Conservation (phyloP, 2,797 vertebrate species). For the Sphenodon punctatus region DNA sequence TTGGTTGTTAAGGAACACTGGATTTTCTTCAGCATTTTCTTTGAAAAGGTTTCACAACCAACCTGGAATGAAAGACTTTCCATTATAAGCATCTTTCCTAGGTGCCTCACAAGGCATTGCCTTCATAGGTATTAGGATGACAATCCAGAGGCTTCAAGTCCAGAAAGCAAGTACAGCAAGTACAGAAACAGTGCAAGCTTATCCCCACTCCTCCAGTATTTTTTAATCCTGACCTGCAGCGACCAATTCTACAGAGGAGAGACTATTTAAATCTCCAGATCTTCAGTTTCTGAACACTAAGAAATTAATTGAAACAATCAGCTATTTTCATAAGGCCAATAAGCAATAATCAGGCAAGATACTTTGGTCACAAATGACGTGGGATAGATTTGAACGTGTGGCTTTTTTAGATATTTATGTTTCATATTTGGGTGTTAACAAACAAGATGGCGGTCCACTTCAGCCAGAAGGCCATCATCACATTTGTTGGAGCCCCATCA, state of each 20-base stretch:
- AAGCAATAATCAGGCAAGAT: neutral
- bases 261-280: neutral
- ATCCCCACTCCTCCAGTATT: neutral
- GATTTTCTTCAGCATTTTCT: neutral
- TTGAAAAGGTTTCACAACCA: too few species aligned
- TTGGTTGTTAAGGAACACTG: neutral
- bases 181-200: neutral
- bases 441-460: too few species aligned
- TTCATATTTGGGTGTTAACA: too few species aligned
- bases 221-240: neutral
- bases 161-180: neutral
- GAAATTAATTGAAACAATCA: neutral
- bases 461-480: too few species aligned
- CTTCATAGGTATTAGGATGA: neutral
- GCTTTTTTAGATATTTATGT: neutral
- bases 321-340: neutral
- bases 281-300: accelerated
- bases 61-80: accelerated
- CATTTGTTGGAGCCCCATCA: too few species aligned
- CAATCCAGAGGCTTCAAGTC: neutral
- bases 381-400: neutral
- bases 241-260: neutral
- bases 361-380: neutral
- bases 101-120: neutral
- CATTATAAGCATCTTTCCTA: accelerated